These are phyloP conservation scores for Lutraria rhynchaena DNA, from an alignment of 1,140 invertebrate species.

Conservation along the genomic window DNA sequence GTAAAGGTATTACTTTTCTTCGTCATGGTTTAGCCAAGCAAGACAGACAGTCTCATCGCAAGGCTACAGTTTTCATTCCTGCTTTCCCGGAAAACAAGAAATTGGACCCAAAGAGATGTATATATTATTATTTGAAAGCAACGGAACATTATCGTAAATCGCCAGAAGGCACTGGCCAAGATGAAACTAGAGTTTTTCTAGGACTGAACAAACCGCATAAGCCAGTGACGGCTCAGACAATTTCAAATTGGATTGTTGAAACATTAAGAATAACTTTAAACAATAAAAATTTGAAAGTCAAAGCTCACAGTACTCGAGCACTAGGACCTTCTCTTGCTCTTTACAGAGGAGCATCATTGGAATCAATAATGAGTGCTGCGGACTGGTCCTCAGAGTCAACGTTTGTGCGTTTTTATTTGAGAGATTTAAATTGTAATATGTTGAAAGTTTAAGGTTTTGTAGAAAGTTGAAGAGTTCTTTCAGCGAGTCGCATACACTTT, in stretches of 20 bases:
- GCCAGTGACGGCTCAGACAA: conserved; percentile 27
- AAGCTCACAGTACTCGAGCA: conserved; percentile 22
- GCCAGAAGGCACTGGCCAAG: neutral
- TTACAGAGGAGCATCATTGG: conserved; percentile 28
- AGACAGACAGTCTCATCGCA: neutral
- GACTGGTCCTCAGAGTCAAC: conserved; percentile 36
- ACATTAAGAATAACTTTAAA: conserved; percentile 29
- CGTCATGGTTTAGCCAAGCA: neutral
- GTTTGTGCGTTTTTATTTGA: conserved; percentile 17
- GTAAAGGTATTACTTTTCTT: conserved; percentile 19
- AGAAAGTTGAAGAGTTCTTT: neutral
- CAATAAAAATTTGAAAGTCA: neutral
- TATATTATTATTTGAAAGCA: neutral
- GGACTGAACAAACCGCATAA: conserved; percentile 46
- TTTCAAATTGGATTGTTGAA: conserved; percentile 23
- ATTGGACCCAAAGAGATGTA: neutral
- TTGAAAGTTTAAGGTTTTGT: conserved; percentile 6
- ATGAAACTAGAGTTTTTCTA: conserved; percentile 25
- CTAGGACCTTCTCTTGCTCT: conserved; percentile 41
- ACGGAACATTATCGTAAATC: neutral
- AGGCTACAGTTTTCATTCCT: neutral
- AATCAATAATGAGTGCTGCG: neutral
- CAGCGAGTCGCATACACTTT: too few species aligned
- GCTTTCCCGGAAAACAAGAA: conserved; percentile 4
- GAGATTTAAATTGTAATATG: neutral